Conservation (phyloP, 2,888 invertebrate genomes). For the Bellardia pandia region DNA sequence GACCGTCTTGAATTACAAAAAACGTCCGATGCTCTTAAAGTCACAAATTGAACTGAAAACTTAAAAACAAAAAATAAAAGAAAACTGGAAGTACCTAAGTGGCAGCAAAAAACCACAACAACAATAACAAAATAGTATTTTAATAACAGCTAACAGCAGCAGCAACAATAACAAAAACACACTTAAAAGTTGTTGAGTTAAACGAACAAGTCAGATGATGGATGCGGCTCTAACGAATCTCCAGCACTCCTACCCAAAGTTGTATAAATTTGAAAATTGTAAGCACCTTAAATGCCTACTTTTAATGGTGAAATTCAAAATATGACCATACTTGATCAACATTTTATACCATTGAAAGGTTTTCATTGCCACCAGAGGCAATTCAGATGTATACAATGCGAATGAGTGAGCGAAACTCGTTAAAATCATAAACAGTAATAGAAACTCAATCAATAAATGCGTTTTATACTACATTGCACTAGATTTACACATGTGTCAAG, state of each 20-base stretch:
- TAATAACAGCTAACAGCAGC: constrained; percentile 38
- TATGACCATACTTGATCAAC: too few relatives aligned
- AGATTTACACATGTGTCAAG: too few relatives aligned
- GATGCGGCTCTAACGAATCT: constrained; percentile 22
- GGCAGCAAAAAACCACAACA: constrained; percentile 59
- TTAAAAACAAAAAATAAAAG: constrained; percentile 45
- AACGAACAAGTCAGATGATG: constrained; percentile 5
- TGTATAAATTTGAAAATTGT: too few relatives aligned
- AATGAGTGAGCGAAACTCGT: too few relatives aligned
- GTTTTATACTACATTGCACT: too few relatives aligned
- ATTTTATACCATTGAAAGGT: too few relatives aligned
- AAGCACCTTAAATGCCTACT: too few relatives aligned
- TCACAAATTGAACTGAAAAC: constrained; percentile 79
- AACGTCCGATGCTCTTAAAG: constrained; percentile 74
- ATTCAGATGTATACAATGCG: too few relatives aligned
- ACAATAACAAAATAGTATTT: constrained; percentile 17
- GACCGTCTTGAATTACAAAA: constrained; percentile 43
- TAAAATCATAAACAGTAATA: too few relatives aligned
- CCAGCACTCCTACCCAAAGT: not conserved
- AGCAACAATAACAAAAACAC: constrained; percentile 40
- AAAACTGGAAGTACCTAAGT: constrained; percentile 78
- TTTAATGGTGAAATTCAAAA: too few relatives aligned
- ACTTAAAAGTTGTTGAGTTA: constrained; percentile 10
- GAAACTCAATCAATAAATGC: too few relatives aligned
- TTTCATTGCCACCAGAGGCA: too few relatives aligned